Evolutionary conservation across 2,113 vertebrate species (phyloP).

Genomic region (Heteronetta atricapilla): DNA sequence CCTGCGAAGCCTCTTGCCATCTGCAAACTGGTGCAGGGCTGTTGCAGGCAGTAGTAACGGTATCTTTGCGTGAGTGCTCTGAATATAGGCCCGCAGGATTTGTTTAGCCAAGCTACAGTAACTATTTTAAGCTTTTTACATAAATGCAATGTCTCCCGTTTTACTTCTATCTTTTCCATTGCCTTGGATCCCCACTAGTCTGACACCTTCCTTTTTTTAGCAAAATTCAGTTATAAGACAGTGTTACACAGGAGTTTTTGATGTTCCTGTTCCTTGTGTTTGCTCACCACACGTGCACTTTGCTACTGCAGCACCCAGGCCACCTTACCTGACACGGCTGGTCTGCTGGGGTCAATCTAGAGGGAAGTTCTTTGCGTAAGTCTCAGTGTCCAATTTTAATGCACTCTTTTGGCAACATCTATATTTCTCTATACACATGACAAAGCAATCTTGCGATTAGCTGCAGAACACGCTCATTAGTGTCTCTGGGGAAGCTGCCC

Average conservation of each 20-base stretch:
- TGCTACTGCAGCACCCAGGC: background rate
- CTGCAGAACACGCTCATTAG: background rate
- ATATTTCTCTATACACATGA: background rate
- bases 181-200: background rate
- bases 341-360: background rate
- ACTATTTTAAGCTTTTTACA: background rate
- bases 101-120: background rate
- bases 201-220: background rate
- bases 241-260: background rate
- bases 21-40: background rate
- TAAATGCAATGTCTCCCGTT: background rate
- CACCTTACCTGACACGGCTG: background rate
- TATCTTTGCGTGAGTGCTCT: background rate
- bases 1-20: background rate
- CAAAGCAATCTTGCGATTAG: background rate
- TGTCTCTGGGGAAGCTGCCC: background rate
- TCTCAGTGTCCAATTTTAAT: background rate
- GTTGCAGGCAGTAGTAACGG: background rate
- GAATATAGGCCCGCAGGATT: background rate
- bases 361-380: background rate
- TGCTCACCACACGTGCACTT: background rate
- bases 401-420: background rate
- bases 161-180: background rate
- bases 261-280: background rate
- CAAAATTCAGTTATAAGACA: background rate